These are phyloP conservation scores for Myrmecophaga tridactyla DNA, from an alignment of 2,113 vertebrate genomes.

Conservation along the genomic window DNA sequence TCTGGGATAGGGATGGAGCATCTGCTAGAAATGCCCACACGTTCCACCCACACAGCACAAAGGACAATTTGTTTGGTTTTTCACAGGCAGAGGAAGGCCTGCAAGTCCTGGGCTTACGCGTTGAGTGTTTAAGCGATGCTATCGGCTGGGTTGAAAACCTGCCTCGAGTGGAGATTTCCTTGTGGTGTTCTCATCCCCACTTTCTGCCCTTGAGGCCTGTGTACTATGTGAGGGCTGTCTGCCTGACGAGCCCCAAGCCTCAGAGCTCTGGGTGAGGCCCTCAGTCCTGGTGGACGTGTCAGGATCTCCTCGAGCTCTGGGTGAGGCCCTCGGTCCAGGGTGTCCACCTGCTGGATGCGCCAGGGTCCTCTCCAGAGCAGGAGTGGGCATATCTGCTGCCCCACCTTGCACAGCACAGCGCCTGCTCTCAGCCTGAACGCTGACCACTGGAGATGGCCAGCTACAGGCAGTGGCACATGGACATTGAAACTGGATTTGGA, in stretches of 20 bases:
- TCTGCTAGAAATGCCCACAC: neutral
- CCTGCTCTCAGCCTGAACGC: neutral
- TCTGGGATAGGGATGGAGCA: neutral
- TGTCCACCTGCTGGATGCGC: neutral
- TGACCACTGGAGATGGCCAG: neutral
- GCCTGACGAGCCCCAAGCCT: neutral
- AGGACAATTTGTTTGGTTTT: neutral
- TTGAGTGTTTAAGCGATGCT: neutral
- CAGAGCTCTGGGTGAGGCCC: too few relatives aligned
- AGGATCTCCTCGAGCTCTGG: too few relatives aligned
- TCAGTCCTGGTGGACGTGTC: too few relatives aligned
- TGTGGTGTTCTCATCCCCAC: neutral
- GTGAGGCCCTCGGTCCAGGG: neutral
- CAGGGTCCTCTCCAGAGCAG: neutral
- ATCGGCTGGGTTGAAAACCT: neutral
- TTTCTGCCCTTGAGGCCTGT: neutral
- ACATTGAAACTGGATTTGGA: neutral
- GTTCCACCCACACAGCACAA: neutral
- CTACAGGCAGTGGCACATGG: neutral
- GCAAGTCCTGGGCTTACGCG: neutral
- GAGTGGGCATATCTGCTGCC: neutral
- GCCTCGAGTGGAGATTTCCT: neutral
- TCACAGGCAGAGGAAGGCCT: neutral
- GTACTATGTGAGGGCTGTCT: neutral
- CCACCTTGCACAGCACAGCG: neutral